phyloP scores from a whole-genome alignment of 2,888 invertebrate species.

The Sisyra nigra region DNA sequence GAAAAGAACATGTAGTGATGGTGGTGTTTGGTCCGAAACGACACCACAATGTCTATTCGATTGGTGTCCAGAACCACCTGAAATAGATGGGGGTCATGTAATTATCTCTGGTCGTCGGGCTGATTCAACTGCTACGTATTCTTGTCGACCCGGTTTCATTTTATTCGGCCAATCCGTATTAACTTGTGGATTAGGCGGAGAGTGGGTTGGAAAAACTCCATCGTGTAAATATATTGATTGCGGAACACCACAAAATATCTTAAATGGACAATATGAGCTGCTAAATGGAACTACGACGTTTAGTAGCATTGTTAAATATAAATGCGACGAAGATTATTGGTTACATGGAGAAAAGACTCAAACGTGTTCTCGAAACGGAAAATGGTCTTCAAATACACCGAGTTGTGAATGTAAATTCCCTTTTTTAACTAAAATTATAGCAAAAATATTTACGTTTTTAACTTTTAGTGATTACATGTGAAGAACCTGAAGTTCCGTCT shows the following conservation, averaged over 20 bases:
- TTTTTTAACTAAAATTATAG: neutral
- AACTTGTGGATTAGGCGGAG: constrained; percentile 71
- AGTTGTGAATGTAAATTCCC: constrained; percentile 81
- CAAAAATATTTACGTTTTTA: too few species aligned
- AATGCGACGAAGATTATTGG: constrained; percentile 72
- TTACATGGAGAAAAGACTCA: constrained; percentile 51
- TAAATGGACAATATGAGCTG: constrained; percentile 55
- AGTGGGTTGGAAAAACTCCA: constrained; percentile 64
- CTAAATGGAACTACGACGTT: constrained; percentile 70
- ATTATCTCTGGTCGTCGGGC: constrained; percentile 54
- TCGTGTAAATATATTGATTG: constrained; percentile 78
- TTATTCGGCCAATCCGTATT: constrained; percentile 68
- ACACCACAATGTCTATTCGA: constrained; percentile 69
- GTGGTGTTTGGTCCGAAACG: constrained; percentile 61
- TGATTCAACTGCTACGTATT: constrained; percentile 65
- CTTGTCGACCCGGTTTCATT: constrained; percentile 70
- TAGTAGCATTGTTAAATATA: constrained; percentile 61
- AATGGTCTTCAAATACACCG: constrained; percentile 75
- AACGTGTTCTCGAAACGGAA: constrained; percentile 66
- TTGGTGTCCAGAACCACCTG: constrained; percentile 76
- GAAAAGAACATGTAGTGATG: constrained; percentile 53
- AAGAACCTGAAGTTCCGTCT: constrained; percentile 70
- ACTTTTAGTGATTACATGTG: constrained; percentile 64
- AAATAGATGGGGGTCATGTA: constrained; percentile 60
- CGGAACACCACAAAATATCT: constrained; percentile 63